phyloP scores from a whole-genome alignment of 2,113 vertebrate genomes.

The Lepisosteus oculatus region DNA sequence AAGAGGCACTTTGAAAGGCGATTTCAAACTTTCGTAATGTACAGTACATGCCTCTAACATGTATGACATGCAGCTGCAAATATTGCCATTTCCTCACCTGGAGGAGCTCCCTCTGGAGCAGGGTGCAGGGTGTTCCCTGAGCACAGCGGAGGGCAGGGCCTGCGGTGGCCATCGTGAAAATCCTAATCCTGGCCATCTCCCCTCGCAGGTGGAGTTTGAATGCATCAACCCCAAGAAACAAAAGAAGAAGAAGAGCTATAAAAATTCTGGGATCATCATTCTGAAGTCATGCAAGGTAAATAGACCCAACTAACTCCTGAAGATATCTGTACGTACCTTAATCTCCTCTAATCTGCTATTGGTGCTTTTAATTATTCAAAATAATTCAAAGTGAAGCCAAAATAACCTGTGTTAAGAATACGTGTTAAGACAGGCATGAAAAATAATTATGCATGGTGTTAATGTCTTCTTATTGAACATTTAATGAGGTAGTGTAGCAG shows the following conservation, averaged over 20 bases:
- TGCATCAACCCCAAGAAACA: constrained; percentile 98
- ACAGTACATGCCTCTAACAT: too few relatives aligned
- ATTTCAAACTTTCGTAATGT: too few relatives aligned
- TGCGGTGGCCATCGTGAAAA: too few relatives aligned
- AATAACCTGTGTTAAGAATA: constrained; percentile 9
- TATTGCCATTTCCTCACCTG: too few relatives aligned
- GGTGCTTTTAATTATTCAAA: constrained; percentile 19
- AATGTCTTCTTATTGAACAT: constrained; percentile 17
- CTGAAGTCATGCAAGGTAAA: constrained; percentile 90
- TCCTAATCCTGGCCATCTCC: rapidly evolving
- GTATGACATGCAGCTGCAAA: too few relatives aligned
- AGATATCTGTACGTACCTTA: constrained; percentile 2
- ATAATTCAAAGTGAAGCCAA: constrained; percentile 12
- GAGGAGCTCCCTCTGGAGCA: too few relatives aligned
- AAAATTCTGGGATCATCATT: constrained; percentile 90
- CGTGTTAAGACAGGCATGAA: constrained; percentile 14
- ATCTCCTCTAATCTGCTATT: constrained; percentile 33
- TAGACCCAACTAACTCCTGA: not conserved
- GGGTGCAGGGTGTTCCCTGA: too few relatives aligned
- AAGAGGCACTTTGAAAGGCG: too few relatives aligned
- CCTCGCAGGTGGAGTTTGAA: constrained; percentile 86
- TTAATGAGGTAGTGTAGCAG: not conserved
- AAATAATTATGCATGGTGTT: constrained; percentile 24
- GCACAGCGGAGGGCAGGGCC: too few relatives aligned
- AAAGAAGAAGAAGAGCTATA: constrained; percentile 96